These are phyloP conservation scores for Eristalis intricaria DNA, from an alignment of 2,888 invertebrate species.

Conservation along the genomic window DNA sequence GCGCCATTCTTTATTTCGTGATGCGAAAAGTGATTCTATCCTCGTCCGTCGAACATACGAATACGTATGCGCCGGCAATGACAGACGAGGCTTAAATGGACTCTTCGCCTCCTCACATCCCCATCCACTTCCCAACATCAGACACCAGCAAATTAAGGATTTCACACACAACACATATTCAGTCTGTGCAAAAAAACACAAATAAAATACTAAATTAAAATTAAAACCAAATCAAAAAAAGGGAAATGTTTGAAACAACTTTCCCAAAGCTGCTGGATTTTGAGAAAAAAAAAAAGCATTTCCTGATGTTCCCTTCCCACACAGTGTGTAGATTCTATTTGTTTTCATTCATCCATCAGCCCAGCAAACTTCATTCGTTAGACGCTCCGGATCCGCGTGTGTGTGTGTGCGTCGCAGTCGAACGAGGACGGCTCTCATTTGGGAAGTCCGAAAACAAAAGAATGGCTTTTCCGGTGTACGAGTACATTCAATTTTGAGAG, in stretches of 20 bases:
- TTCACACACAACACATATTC: neutral
- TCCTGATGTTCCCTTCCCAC: neutral
- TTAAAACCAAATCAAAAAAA: slow-evolving; percentile 44
- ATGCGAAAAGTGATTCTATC: slow-evolving; percentile 87
- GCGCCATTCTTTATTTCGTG: slow-evolving; percentile 86
- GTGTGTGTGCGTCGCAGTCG: slow-evolving; percentile 6
- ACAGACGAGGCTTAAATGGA: slow-evolving; percentile 76
- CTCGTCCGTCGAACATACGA: slow-evolving; percentile 77
- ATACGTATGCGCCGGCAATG: slow-evolving; percentile 79
- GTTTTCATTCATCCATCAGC: slow-evolving; percentile 5
- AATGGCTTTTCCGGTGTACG: slow-evolving; percentile 49
- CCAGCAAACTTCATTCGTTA: slow-evolving; percentile 54
- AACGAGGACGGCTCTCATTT: slow-evolving; percentile 11
- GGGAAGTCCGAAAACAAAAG: slow-evolving; percentile 62
- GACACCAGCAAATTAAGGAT: slow-evolving; percentile 6
- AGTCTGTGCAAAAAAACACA: neutral
- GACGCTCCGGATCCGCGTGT: slow-evolving; percentile 34
- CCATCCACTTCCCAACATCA: neutral
- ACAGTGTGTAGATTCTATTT: neutral
- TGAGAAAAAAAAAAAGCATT: neutral
- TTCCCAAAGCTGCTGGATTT: neutral
- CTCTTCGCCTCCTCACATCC: neutral
- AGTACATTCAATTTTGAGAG: slow-evolving; percentile 33
- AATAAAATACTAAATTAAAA: neutral
- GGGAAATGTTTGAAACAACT: slow-evolving; percentile 17